Base-by-base conservation (phyloP, 2,888 invertebrate genomes). In the Megaustenia siamemsis region DNA sequence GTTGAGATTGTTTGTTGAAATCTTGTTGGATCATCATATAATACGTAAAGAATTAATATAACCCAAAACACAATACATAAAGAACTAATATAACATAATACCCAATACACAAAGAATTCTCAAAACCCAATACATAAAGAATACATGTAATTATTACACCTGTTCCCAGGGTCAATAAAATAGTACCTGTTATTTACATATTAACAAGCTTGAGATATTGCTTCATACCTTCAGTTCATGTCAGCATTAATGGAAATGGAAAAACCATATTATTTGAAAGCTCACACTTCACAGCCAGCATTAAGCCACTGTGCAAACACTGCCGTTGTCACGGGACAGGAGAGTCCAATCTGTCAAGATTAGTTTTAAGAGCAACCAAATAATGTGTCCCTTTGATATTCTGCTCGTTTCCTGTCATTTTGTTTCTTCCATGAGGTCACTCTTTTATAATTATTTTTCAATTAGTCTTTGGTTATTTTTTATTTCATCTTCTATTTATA, bases 301-400 rank as follows among this genome's bases (percentile, higher is more conserved):
- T 24, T n/a, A 63, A 8, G 63, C 28, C 28, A 28, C 63, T 63
- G 24, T n/a, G 24, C 28, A 63, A 63, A 63, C 63, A 63, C 28
- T 12, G 10, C 63, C n/a, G 28, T 28, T 28, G 10, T 63, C 63
- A 28, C n/a, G 63, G n/a, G 63, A 63, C 63, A 28, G 63, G 28
- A 8, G n/a, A 10, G 28, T 28, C n/a, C n/a, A 63, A 63, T 63
- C 63, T 63, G 63, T 63, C 63, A 63, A 63, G 63, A 63, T 63
- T 63, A 63, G 3, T 63, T 28, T 63, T 63, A 63, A 28, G n/a
- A n/a, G 63, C 63, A 10, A 12, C 6, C 28, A 28, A 63, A 10
- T 63, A 28, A 63, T 28, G 63, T 28, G 63, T 28, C 28, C n/a
- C 63, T 8, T 28, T 63, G 63, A 69, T 35, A 24, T 71, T 71